Evolutionary conservation across 2,888 invertebrate genomes (phyloP).

Genomic region (Boloria euphrosyne): DNA sequence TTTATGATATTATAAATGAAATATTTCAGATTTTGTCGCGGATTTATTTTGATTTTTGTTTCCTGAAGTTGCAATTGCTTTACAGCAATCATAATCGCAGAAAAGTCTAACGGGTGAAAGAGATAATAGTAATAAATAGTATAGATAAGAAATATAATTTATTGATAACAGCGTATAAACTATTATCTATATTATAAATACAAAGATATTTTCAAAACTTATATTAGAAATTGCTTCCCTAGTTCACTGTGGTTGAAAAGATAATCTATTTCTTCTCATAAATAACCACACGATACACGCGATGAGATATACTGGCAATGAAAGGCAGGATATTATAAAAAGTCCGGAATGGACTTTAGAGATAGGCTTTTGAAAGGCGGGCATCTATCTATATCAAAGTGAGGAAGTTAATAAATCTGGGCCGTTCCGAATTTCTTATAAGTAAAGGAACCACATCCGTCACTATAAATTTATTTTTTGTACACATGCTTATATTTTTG

Average conservation of each 20-base stretch:
- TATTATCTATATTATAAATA: not conserved
- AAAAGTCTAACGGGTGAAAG: too few species aligned
- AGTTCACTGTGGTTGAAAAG: conserved; percentile 54
- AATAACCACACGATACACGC: conserved; percentile 48
- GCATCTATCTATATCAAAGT: conserved; percentile 64
- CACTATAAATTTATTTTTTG: conserved; percentile 56
- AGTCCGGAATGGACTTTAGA: conserved; percentile 56
- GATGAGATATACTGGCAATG: conserved; percentile 49
- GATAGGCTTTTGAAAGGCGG: conserved; percentile 53
- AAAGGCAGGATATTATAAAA: conserved; percentile 46
- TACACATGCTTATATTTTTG: not conserved
- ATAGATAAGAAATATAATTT: too few species aligned
- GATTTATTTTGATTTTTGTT: too few species aligned
- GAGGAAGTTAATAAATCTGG: conserved; percentile 71
- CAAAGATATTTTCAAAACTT: conserved; percentile 7
- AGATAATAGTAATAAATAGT: too few species aligned
- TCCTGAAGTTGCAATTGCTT: too few species aligned
- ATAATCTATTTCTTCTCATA: conserved; percentile 57
- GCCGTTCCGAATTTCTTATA: conserved; percentile 62
- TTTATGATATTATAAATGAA: too few species aligned
- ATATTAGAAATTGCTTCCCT: conserved; percentile 38
- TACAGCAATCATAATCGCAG: too few species aligned
- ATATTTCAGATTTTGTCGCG: too few species aligned
- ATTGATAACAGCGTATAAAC: too few species aligned
- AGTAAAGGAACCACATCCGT: conserved; percentile 56